Conservation (phyloP, 2,113 vertebrate genomes). For the Columba janthina region DNA sequence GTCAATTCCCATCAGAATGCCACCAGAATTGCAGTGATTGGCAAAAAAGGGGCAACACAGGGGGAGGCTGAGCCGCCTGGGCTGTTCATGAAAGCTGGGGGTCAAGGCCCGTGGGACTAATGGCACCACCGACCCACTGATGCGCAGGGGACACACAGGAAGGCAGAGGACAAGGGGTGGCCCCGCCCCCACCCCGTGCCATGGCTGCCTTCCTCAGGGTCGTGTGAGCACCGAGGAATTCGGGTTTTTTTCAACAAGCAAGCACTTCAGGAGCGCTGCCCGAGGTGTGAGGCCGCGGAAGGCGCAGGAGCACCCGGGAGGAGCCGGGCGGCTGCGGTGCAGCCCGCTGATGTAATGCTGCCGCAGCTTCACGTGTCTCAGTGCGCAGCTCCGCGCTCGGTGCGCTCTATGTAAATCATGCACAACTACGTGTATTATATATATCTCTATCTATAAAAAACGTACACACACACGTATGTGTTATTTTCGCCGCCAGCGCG, state of each 20-base stretch:
- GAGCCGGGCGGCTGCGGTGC: not conserved
- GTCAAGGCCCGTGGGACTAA: not conserved
- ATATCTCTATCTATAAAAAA: not conserved
- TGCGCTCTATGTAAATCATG: not conserved
- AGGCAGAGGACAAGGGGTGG: not conserved
- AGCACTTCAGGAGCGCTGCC: not conserved
- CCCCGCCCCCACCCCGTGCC: not conserved
- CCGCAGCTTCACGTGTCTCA: conserved; percentile 15
- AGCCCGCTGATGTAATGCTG: conserved; percentile 38
- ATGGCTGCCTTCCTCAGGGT: not conserved
- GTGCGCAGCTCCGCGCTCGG: not conserved
- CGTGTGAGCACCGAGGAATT: not conserved
- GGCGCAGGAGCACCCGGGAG: not conserved
- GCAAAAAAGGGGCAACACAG: not conserved
- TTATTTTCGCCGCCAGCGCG: not conserved
- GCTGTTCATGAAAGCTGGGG: not conserved
- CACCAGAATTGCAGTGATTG: not conserved
- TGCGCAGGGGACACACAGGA: rapidly evolving
- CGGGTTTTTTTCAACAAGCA: too few relatives aligned
- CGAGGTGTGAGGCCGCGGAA: not conserved
- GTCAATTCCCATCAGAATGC: not conserved
- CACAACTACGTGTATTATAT: not conserved
- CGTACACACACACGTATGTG: not conserved
- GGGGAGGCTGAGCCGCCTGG: not conserved
- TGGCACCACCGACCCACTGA: rapidly evolving